Percentiles rank a stretch among this genome's conserved stretches.
These are phyloP conservation scores for Eubasilissa regina DNA, from an alignment of 1,140 invertebrate genomes.

Conservation along the genomic window DNA sequence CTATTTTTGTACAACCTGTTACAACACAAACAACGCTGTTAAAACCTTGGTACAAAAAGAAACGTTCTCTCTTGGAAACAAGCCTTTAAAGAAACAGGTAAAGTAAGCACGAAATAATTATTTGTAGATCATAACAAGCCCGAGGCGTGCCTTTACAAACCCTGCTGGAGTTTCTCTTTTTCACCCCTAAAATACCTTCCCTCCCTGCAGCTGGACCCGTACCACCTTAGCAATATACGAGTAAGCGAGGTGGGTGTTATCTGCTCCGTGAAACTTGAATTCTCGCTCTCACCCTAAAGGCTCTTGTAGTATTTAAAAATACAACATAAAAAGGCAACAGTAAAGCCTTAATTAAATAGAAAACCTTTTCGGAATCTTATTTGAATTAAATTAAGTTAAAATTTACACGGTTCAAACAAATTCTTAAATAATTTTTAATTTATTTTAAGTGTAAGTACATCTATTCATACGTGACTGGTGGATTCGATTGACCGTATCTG, in stretches of 20 bases:
- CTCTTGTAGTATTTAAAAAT: conserved; percentile 31
- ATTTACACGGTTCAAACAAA: not conserved
- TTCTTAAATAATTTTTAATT: no score
- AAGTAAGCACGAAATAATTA: not conserved
- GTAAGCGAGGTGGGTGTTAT: conserved; percentile 9
- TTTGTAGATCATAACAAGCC: conserved; percentile 24
- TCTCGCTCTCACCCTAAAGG: conserved; percentile 9
- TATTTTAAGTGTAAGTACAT: no score
- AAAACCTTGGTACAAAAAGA: no score
- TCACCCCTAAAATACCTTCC: conserved; percentile 4
- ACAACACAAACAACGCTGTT: no score
- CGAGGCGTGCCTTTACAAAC: conserved; percentile 13
- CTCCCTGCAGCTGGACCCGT: conserved; percentile 9
- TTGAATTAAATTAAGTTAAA: not conserved
- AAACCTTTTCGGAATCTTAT: not conserved
- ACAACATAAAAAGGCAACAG: conserved; percentile 8
- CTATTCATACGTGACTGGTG: no score
- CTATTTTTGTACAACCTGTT: no score
- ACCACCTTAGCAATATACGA: conserved; percentile 19
- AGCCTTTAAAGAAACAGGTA: no score
- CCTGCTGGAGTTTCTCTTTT: not conserved
- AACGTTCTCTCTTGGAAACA: no score
- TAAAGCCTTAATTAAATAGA: conserved; percentile 26
- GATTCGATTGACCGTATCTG: no score
- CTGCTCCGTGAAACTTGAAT: conserved; percentile 10